These are phyloP conservation scores for Andrena bucephala DNA, from an alignment of 2,888 invertebrate genomes.

Conservation along the genomic window DNA sequence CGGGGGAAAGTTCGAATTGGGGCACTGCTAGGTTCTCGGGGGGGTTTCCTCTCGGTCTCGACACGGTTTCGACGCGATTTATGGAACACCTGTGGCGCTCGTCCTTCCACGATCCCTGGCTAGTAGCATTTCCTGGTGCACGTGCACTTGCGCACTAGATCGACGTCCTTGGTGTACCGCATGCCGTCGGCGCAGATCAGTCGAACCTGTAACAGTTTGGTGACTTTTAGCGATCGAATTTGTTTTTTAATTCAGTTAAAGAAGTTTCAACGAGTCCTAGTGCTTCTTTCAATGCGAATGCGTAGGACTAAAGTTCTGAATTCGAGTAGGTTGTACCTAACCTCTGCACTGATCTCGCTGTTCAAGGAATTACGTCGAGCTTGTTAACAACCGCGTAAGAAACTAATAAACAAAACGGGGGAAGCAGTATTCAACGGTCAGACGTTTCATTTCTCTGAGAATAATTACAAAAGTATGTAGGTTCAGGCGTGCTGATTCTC, in stretches of 20 bases:
- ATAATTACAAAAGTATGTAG: too few relatives aligned
- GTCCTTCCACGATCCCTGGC: slow-evolving; percentile 61
- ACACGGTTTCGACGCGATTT: slow-evolving; percentile 60
- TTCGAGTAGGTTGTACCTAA: too few relatives aligned
- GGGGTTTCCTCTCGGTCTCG: slow-evolving; percentile 69
- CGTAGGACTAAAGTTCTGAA: too few relatives aligned
- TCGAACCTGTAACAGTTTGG: slow-evolving; percentile 88
- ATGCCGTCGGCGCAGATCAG: slow-evolving; percentile 97
- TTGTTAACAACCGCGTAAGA: too few relatives aligned
- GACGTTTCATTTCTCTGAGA: too few relatives aligned
- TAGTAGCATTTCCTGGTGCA: slow-evolving; percentile 96
- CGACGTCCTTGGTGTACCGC: slow-evolving; percentile 97
- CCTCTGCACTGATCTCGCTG: too few relatives aligned
- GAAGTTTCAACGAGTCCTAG: too few relatives aligned
- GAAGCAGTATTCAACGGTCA: too few relatives aligned
- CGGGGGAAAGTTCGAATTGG: slow-evolving; percentile 57
- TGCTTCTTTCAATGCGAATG: too few relatives aligned
- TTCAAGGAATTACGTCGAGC: too few relatives aligned
- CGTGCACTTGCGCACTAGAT: slow-evolving; percentile 98
- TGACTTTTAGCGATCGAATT: neutral
- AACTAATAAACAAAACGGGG: too few relatives aligned
- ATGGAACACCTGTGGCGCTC: slow-evolving; percentile 64
- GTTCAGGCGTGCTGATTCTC: neutral
- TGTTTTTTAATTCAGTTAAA: too few relatives aligned
- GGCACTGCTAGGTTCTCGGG: slow-evolving; percentile 61